Conservation (phyloP, 2,888 invertebrate genomes). For the Drosophila neotestacea region DNA sequence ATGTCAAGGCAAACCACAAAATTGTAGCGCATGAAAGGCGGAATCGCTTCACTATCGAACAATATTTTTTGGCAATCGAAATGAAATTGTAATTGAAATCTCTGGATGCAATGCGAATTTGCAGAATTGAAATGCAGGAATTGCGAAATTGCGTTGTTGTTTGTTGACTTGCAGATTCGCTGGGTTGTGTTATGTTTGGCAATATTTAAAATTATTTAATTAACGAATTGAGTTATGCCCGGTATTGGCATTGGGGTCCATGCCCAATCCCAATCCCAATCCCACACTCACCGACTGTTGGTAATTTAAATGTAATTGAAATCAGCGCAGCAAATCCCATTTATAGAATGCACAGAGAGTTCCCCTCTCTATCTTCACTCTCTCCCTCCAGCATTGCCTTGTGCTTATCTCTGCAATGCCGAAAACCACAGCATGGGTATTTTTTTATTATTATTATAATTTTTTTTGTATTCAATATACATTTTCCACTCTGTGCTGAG, state of each 20-base stretch:
- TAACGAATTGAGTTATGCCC: conserved; percentile 76
- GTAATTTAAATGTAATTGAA: conserved; percentile 78
- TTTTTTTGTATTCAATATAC: conserved; percentile 4
- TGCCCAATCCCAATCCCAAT: neutral
- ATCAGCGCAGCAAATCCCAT: conserved; percentile 68
- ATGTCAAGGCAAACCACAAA: conserved; percentile 1
- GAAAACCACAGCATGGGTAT: conserved; percentile 33
- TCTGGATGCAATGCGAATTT: conserved; percentile 59
- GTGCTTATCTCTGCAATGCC: conserved; percentile 52
- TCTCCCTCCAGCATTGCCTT: neutral
- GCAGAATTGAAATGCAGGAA: conserved; percentile 35
- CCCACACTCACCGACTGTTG: conserved; percentile 26
- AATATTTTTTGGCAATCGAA: conserved; percentile 37
- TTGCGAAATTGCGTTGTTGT: conserved; percentile 26
- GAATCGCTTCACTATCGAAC: conserved; percentile 17
- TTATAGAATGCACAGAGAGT: conserved; percentile 33
- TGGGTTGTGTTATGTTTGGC: conserved; percentile 57
- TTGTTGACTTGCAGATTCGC: conserved; percentile 28
- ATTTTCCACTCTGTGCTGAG: conserved; percentile 7
- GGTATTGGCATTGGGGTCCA: conserved; percentile 20
- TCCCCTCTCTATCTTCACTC: neutral
- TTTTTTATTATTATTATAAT: conserved; percentile 11
- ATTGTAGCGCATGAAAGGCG: conserved; percentile 1
- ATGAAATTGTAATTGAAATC: conserved; percentile 78
- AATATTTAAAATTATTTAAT: conserved; percentile 81